Evolutionary conservation across 1,140 invertebrate species (phyloP).

Genomic region (Heterodera schachtii): DNA sequence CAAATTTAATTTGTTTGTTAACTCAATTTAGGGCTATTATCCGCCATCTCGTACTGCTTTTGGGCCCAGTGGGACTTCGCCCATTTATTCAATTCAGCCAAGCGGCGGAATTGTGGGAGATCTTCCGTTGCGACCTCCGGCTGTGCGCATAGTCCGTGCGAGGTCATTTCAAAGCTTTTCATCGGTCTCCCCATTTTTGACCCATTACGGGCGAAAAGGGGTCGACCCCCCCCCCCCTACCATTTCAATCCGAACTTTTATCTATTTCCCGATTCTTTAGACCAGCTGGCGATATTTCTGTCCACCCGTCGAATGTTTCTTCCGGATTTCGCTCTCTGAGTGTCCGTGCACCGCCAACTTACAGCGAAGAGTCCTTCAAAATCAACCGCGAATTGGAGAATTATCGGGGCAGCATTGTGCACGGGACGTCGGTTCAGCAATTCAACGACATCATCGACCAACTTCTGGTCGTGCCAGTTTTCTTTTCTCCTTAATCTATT

Average conservation of each 20-base stretch:
- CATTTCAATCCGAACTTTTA: no score
- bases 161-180: background rate
- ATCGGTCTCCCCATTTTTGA: no score
- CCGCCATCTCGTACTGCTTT: background rate
- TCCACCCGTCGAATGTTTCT: background rate
- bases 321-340: background rate
- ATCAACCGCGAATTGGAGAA: constrained; percentile 31
- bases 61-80: background rate
- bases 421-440: constrained; percentile 38
- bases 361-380: constrained; percentile 5
- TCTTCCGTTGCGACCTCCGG: background rate
- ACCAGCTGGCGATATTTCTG: background rate
- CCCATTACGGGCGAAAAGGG: no score
- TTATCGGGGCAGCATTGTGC: constrained; percentile 41
- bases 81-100: constrained; percentile 8
- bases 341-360: background rate
- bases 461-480: constrained; percentile 29
- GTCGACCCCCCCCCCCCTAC: no score
- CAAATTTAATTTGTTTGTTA: background rate
- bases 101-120: constrained; percentile 5
- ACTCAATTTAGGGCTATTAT: background rate
- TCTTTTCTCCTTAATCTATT: constrained; percentile 6
- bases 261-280: background rate
- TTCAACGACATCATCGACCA: constrained; percentile 49
- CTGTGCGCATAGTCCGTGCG: background rate